Conservation (phyloP, 92 coral and sea anemone genomes). For the Pocillopora meandrina region DNA sequence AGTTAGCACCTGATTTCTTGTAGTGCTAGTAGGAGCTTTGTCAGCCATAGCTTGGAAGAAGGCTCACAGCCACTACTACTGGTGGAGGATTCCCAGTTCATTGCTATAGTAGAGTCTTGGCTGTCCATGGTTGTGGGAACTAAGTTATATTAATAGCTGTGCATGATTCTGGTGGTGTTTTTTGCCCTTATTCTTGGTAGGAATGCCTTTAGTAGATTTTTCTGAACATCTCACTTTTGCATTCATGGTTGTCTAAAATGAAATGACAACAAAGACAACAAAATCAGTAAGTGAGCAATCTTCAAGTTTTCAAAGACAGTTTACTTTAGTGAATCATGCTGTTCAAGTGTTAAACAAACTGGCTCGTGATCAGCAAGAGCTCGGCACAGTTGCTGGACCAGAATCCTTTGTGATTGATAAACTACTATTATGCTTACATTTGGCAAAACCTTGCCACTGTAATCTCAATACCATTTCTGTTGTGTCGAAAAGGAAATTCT, state of each 20-base stretch:
- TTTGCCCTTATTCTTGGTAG: background rate
- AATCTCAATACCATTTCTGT: slow-evolving; percentile 63
- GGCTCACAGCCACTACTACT: background rate
- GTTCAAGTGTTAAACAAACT: background rate
- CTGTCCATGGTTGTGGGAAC: slow-evolving; percentile 1
- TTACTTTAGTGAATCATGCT: background rate
- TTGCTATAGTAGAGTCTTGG: background rate
- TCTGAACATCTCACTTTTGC: background rate
- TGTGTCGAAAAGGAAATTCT: slow-evolving; percentile 50
- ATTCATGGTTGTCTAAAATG: background rate
- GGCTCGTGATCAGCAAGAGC: slow-evolving; percentile 24
- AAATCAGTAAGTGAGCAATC: background rate
- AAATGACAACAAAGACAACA: background rate
- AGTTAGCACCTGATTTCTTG: background rate
- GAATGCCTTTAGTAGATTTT: background rate
- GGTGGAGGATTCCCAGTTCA: background rate
- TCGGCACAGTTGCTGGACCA: slow-evolving; percentile 30
- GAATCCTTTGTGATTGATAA: slow-evolving; percentile 63
- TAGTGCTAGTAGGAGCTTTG: background rate
- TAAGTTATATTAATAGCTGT: background rate
- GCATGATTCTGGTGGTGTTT: background rate
- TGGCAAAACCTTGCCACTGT: slow-evolving; percentile 48
- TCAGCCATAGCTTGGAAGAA: slow-evolving; percentile 1
- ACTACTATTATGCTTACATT: slow-evolving; percentile 62
- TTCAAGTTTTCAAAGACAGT: background rate